Base-by-base conservation (phyloP, 2,888 invertebrate species). In the Anorthoa munda region DNA sequence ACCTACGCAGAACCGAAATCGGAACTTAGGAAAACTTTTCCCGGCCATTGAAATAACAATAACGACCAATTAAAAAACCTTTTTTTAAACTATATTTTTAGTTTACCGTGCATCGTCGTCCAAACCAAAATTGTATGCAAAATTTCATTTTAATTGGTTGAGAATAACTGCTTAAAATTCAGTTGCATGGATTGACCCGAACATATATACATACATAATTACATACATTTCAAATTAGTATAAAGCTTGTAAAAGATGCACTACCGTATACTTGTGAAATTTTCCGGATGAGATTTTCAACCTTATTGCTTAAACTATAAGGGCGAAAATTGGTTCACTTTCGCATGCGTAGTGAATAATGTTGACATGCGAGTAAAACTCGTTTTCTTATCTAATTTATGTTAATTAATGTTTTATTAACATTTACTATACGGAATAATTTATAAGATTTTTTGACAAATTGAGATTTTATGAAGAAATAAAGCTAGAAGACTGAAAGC, bases 401-500 rank as follows among this genome's bases (percentile, higher is more conserved):
- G 39, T 56, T 64, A 45, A 61, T 75, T 56, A 63, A 66, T 60
- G 45, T 77, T 58, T 72, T 67, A 79, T 79, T 60, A 71, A 65
- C 68, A 59, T 68, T 66, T 66, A 31, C 56, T 72, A 58, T 55
- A 71, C 69, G 61, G 60, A 76, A 73, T 82, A 77, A 82, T 84
- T 82, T 86, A 79, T 89, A 91, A 88, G 83, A 68, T 79, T 66
- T 79, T 87, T 89, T 88, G 90, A 90, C 87, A 89, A 88, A 85
- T 83, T 92, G 90, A 90, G 91, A 92, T 92, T 91, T 87, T 89
- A 88, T 88, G 60, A 76, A 83, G 81, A 60, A 75, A 86, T 88
- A 90, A 86, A 86, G 90, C 86, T 92, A 88, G 85, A 94, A 94
- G 93, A 92, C 92, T 93, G 92, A 93, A 74, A 79, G 86, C 92